Base-by-base conservation (phyloP, 2,888 invertebrate genomes). In the Callyntrura sp. region DNA sequence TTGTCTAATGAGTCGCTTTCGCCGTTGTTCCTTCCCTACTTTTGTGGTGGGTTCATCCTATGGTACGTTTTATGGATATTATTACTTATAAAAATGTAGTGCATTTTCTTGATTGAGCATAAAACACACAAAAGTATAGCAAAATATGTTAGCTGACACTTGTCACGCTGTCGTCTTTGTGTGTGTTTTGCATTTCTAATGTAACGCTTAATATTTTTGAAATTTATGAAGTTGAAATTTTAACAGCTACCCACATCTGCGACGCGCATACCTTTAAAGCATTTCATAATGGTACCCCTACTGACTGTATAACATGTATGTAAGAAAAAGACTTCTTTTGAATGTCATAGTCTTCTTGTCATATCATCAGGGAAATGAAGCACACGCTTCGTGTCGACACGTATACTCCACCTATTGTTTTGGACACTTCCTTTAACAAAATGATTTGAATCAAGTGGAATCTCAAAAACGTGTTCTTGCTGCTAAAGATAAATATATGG, bases 331-430 rank as follows among this genome's bases (percentile, higher is more conserved):
- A 60, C 60, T 81, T 20, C 51, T 14, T 9, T 76, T 81, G 60
- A 35, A 23, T 55, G 70, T 84, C 84, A 85, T n/a, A n/a, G n/a
- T 62, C 25, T 11, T 51, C n/a, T 14, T 51, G 23, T 65, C 73
- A 73, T 60, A 62, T 62, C 82, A 62, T 62, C 82, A 82, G 45
- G 43, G 17, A 85, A 62, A 78, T 85, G 78, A 76, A 85, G 35
- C 35, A 45, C 35, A 45, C 14, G 57, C 8, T 43, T 78, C 65
- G 45, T 78, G 85, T 65, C 55, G 76, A 51, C 85, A 85, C 85
- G 85, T 78, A 35, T 35, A 85, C 85, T 85, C 65, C 78, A 85
- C 76, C 78, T 85, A 78, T 85, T 84, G 85, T 85, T 85, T 85
- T 48, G 85, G 25, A 14, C 85, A 85, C 78, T 85, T 85, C 62